Percentiles rank a stretch among this genome's conserved stretches.
These are phyloP conservation scores for Pachycephala philippinensis DNA, from an alignment of 2,113 vertebrate species.

Conservation along the genomic window DNA sequence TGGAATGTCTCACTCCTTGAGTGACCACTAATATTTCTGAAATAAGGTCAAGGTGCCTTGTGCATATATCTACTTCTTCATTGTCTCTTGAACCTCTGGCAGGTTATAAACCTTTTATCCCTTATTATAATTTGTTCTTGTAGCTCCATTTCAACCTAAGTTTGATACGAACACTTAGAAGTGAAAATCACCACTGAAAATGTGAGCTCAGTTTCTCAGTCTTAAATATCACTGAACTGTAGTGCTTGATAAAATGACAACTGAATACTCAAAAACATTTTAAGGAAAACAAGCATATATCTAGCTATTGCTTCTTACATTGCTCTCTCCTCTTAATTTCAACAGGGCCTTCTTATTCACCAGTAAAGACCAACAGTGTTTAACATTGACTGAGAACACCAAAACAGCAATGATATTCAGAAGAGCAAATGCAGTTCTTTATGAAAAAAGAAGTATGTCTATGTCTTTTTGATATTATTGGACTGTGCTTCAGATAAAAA, in stretches of 20 bases:
- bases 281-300: not conserved
- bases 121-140: not conserved
- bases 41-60: not conserved
- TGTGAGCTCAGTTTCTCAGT: not conserved
- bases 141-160: not conserved
- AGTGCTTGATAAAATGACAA: not conserved
- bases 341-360: constrained; percentile 65
- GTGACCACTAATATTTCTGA: not conserved
- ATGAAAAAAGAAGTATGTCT: constrained; percentile 63
- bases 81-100: not conserved
- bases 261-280: not conserved
- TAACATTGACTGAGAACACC: constrained; percentile 48
- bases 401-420: constrained; percentile 49
- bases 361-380: constrained; percentile 64
- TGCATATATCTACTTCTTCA: not conserved
- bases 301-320: not conserved
- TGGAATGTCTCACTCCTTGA: not conserved
- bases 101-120: not conserved
- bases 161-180: not conserved
- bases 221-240: not conserved
- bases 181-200: not conserved
- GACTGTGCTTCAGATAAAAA: not conserved
- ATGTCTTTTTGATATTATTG: not conserved
- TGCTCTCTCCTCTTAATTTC: constrained; percentile 2
- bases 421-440: constrained; percentile 51